Evolutionary conservation across 2,888 invertebrate genomes (phyloP).

Genomic region (Thymelicus lineola): DNA sequence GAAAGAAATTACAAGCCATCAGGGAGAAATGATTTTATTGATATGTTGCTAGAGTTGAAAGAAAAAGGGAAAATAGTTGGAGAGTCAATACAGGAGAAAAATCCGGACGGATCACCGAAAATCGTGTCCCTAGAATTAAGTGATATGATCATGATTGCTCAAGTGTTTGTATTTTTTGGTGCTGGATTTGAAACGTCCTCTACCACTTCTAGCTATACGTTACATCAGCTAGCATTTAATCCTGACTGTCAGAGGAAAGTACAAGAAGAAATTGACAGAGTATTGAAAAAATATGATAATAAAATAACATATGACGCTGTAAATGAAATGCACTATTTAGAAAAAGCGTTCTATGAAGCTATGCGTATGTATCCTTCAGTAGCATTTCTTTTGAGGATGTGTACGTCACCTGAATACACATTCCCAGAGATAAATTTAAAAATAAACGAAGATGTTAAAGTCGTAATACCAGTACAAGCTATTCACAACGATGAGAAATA

Average conservation of each 20-base stretch:
- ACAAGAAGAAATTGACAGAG: conserved; percentile 71
- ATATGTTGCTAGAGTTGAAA: conserved; percentile 68
- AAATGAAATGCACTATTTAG: conserved; percentile 72
- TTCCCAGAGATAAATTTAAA: conserved; percentile 69
- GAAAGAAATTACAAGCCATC: conserved; percentile 65
- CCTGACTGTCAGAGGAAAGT: conserved; percentile 73
- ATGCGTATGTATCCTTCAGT: conserved; percentile 76
- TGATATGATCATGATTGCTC: conserved; percentile 68
- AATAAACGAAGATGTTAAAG: conserved; percentile 64
- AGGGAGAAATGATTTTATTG: conserved; percentile 74
- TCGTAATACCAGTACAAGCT: conserved; percentile 71
- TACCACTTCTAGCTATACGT: conserved; percentile 74
- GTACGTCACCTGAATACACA: conserved; percentile 68
- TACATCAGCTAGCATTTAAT: conserved; percentile 78
- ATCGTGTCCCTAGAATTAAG: conserved; percentile 64
- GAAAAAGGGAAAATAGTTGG: conserved; percentile 68
- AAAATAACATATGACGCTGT: conserved; percentile 71
- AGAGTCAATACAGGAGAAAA: conserved; percentile 67
- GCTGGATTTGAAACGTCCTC: conserved; percentile 84
- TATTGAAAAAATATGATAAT: conserved; percentile 63
- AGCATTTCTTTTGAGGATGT: conserved; percentile 67
- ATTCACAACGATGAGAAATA: conserved; percentile 71
- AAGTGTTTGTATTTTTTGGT: conserved; percentile 76
- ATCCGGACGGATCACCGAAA: conserved; percentile 64
- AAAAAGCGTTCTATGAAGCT: conserved; percentile 72